Evolutionary conservation across 2,888 invertebrate genomes (phyloP), one percentile per base, ranked within the genome.

Genomic region (Charanyca ferruginea): DNA sequence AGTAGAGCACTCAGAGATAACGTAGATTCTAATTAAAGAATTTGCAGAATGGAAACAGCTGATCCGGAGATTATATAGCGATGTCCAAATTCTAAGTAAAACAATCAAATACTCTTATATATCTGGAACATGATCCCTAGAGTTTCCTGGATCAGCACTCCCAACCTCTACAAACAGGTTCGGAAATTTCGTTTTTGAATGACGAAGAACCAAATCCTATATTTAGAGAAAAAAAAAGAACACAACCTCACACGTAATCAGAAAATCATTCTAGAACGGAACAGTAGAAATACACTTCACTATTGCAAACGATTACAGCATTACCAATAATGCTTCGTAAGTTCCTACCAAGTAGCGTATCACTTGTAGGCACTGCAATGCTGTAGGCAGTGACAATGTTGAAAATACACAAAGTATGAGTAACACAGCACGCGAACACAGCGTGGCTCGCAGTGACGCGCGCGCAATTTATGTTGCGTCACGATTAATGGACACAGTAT

Each of bases 331-430:
- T 57, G 35, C 22, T 47, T 18, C 41, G 35, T 44, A 41, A 49
- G 58, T 32, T 47, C 20, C 51, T 61, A 55, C 23, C 13, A 28
- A 60, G 45, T 48, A 52, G 22, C 44, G 45, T 71, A 61, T 58
- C 65, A 49, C 45, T 38, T 62, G 55, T 44, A 48, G 5, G 41
- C 49, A 72, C 47, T 45, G 47, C 44, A 54, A 13, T 45, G n/a
- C 48, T 45, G 42, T 60, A 53, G 57, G 55, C 28, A 51, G 58
- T 65, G 57, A 57, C 64, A 66, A 38, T 25, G 61, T 58, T 66
- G 72, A 61, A 74, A 74, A 77, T 75, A 57, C 32, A 62, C 49
- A 57, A 48, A 45, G 38, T 20, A 73, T 75, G 75, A 75, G 62
- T 78, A 66, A 73, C 42, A 8, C 0, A 59, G 44, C 73, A 74